These are phyloP conservation scores for Oophaga sylvatica DNA, from an alignment of 2,797 vertebrate genomes.

Conservation along the genomic window DNA sequence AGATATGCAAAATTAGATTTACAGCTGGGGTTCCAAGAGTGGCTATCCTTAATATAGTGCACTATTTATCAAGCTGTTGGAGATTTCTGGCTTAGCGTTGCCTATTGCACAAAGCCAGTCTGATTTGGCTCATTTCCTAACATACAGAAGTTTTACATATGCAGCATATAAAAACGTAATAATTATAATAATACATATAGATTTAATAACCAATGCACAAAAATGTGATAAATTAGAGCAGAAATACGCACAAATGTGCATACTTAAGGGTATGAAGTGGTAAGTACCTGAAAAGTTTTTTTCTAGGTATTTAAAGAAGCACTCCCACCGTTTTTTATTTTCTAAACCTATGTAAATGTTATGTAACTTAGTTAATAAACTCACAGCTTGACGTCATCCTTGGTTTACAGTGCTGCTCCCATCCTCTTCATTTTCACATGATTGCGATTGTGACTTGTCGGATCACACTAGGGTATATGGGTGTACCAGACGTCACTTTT, in stretches of 20 bases:
- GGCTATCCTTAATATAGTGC: constrained; percentile 33
- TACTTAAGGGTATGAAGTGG: not conserved
- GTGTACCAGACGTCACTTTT: too few relatives aligned
- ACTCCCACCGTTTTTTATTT: too few relatives aligned
- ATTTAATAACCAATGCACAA: not conserved
- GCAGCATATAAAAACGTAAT: not conserved
- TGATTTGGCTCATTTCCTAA: not conserved
- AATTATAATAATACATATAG: not conserved
- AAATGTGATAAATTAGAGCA: not conserved
- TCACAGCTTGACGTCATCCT: too few relatives aligned
- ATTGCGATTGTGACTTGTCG: too few relatives aligned
- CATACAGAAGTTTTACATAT: not conserved
- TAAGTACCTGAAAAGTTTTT: not conserved
- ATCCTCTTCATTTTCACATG: not conserved
- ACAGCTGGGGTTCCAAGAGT: constrained; percentile 16
- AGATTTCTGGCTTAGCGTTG: not conserved
- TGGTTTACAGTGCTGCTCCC: too few relatives aligned
- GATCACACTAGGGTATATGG: too few relatives aligned
- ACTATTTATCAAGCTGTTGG: constrained; percentile 51
- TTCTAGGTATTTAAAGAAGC: not conserved
- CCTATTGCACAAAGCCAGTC: not conserved
- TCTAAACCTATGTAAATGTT: too few relatives aligned
- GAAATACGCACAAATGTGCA: too few relatives aligned
- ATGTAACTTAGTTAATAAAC: too few relatives aligned
- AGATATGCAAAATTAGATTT: not conserved